Evolutionary conservation across 2,888 invertebrate genomes (phyloP).

Genomic region (Temnothorax unifasciatus): DNA sequence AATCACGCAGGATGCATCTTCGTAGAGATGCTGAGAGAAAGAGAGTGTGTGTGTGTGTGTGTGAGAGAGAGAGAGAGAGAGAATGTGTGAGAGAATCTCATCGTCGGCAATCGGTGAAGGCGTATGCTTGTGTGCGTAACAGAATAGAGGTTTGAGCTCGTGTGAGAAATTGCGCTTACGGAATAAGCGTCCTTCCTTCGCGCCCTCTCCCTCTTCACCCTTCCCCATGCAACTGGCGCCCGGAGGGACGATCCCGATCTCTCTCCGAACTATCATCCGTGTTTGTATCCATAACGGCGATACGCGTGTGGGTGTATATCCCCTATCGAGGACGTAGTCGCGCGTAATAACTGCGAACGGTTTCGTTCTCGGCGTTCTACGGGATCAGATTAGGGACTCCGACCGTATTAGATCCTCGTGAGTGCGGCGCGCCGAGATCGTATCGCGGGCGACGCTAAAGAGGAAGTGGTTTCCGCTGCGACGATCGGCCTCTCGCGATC

Average conservation of each 20-base stretch:
- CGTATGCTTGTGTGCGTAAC: slow-evolving; percentile 53
- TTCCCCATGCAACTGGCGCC: slow-evolving; percentile 55
- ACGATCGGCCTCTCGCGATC: slow-evolving; percentile 68
- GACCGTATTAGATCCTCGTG: slow-evolving; percentile 77
- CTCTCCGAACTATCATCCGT: slow-evolving; percentile 77
- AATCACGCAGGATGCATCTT: slow-evolving; percentile 1
- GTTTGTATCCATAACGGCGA: slow-evolving; percentile 66
- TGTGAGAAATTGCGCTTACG: slow-evolving; percentile 63
- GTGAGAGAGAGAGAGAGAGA: not conserved
- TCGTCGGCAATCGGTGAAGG: slow-evolving; percentile 9
- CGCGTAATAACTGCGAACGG: slow-evolving; percentile 79
- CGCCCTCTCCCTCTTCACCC: not conserved
- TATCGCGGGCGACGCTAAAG: slow-evolving; percentile 71
- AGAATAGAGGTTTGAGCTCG: slow-evolving; percentile 54
- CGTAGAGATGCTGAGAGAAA: not conserved
- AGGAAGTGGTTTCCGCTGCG: slow-evolving; percentile 67
- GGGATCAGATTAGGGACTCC: slow-evolving; percentile 80
- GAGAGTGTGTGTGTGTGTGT: not conserved
- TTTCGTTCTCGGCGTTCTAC: slow-evolving; percentile 75
- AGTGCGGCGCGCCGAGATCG: slow-evolving; percentile 71
- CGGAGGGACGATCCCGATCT: slow-evolving; percentile 81
- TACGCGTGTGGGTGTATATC: slow-evolving; percentile 54
- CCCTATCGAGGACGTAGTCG: slow-evolving; percentile 69
- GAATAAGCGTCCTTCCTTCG: slow-evolving; percentile 58
- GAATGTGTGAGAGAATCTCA: not conserved